These are phyloP conservation scores for Craseonycteris thonglongyai DNA, from an alignment of 2,113 vertebrate species.

Conservation along the genomic window DNA sequence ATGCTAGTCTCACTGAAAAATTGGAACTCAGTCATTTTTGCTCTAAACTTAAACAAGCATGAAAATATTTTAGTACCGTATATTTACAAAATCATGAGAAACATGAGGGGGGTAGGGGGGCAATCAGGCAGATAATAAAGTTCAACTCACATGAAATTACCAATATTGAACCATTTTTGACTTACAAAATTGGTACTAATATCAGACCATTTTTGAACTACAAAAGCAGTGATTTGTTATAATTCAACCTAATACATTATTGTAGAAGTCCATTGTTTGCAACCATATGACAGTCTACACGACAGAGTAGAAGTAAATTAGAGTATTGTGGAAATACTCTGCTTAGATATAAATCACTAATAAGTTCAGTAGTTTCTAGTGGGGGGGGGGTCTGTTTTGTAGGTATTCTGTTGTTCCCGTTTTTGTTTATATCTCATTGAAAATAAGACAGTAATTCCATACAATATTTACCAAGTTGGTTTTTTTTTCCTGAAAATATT, in stretches of 20 bases:
- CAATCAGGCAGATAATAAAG: neutral
- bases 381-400: neutral
- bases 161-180: neutral
- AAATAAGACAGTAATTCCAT: slow-evolving; percentile 1
- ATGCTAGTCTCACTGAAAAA: neutral
- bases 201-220: neutral
- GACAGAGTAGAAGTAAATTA: neutral
- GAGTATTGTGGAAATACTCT: neutral
- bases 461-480: neutral
- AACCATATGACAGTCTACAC: neutral
- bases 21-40: neutral
- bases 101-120: neutral
- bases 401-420: neutral
- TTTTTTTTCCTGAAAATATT: neutral
- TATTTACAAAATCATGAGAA: slow-evolving; percentile 18
- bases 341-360: slow-evolving; percentile 8
- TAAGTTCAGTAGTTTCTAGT: neutral
- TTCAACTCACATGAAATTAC: neutral
- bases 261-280: slow-evolving; percentile 5
- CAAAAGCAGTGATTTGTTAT: slow-evolving; percentile 14
- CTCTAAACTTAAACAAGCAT: slow-evolving; percentile 24
- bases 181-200: neutral
- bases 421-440: slow-evolving; percentile 19
- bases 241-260: neutral
- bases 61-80: slow-evolving; percentile 6